Percentiles rank a stretch among this genome's conserved stretches.
These are phyloP conservation scores for Cerastis rubricosa DNA, from an alignment of 2,888 invertebrate genomes.

Conservation along the genomic window DNA sequence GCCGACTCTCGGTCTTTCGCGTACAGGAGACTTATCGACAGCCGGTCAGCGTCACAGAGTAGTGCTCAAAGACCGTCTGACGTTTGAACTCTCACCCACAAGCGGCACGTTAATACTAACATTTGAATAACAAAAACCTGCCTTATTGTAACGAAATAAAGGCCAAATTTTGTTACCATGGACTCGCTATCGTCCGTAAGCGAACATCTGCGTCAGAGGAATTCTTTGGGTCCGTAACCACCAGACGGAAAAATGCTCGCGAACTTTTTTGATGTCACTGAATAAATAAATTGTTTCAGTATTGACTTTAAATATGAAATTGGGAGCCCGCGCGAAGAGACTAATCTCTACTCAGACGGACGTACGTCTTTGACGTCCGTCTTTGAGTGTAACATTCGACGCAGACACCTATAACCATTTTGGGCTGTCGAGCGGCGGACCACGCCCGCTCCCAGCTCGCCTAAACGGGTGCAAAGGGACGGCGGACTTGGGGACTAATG, in stretches of 20 bases:
- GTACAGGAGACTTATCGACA: no score
- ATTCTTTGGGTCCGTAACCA: background rate
- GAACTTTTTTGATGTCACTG: background rate
- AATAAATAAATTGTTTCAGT: background rate
- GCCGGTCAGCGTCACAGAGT: background rate
- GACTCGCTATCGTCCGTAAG: background rate
- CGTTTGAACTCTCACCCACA: background rate
- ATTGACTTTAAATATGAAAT: no score
- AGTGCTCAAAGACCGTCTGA: background rate
- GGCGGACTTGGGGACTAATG: no score
- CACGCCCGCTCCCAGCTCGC: no score
- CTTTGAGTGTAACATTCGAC: no score
- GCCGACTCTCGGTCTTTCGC: background rate
- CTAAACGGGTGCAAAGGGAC: no score
- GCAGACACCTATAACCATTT: no score
- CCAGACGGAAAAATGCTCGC: background rate
- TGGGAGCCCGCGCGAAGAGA: no score
- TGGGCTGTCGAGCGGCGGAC: no score
- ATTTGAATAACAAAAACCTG: background rate
- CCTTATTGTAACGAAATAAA: background rate
- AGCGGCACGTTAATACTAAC: background rate
- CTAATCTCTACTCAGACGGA: no score
- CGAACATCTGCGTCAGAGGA: slow-evolving; percentile 1
- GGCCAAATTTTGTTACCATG: no score
- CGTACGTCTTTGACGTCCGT: no score